Percentiles rank a stretch among this genome's conserved stretches.
These are phyloP conservation scores for Amphipyra berbera DNA, from an alignment of 2,888 invertebrate species.

Conservation along the genomic window DNA sequence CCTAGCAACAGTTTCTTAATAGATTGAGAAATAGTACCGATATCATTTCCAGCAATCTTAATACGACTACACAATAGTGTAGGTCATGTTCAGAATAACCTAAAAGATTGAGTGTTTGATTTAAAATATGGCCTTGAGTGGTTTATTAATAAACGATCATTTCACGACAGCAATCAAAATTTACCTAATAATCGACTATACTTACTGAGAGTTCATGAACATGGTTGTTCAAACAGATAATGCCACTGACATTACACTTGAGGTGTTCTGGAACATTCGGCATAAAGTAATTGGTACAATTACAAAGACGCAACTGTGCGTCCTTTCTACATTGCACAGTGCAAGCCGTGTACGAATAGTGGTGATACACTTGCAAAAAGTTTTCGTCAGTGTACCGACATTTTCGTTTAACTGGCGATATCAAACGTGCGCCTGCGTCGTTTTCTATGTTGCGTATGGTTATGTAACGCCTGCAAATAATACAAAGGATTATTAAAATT, in stretches of 20 bases:
- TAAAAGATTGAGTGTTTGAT: too few relatives aligned
- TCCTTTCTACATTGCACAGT: conserved; percentile 93
- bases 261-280: conserved; percentile 90
- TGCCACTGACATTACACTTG: conserved; percentile 91
- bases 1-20: background rate
- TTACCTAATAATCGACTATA: too few relatives aligned
- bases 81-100: background rate
- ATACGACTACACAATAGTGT: too few relatives aligned
- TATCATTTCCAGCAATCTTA: background rate
- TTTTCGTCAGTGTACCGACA: conserved; percentile 93
- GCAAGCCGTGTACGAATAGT: conserved; percentile 93
- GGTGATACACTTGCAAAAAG: conserved; percentile 87
- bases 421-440: conserved; percentile 91
- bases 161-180: too few relatives aligned
- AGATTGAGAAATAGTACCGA: background rate
- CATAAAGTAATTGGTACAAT: conserved; percentile 93
- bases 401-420: conserved; percentile 92
- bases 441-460: conserved; percentile 92
- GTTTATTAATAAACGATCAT: too few relatives aligned
- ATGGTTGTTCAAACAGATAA: conserved; percentile 91
- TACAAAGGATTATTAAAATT: conserved; percentile 35
- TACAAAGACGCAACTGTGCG: conserved; percentile 91
- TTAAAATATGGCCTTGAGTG: too few relatives aligned
- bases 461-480: conserved; percentile 84
- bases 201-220: conserved; percentile 91